phyloP scores from a whole-genome alignment of 1,140 invertebrate genomes.

The Pristionchus pacificus region DNA sequence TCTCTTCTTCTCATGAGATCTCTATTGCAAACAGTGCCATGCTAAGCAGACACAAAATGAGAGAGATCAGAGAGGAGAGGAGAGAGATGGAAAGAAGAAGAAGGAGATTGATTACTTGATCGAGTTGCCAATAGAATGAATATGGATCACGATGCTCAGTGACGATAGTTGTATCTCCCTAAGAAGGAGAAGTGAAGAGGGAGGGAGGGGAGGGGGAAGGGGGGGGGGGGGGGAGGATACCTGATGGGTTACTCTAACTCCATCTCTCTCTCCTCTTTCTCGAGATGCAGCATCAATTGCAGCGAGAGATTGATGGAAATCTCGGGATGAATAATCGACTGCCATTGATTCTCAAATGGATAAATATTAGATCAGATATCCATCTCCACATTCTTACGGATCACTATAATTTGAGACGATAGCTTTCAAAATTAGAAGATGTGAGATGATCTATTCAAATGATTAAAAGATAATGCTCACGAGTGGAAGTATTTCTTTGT shows the following conservation, averaged over 20 bases:
- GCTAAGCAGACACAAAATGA: no score
- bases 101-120: constrained; percentile 39
- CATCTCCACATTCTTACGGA: no score
- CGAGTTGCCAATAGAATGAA: constrained; percentile 57
- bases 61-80: no score
- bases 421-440: no score
- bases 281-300: constrained; percentile 39
- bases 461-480: no score
- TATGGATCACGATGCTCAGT: constrained; percentile 57
- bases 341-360: constrained; percentile 13
- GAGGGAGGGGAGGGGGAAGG: background rate
- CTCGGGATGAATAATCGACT: constrained; percentile 32
- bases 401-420: no score
- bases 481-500: no score
- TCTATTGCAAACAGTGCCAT: constrained; percentile 35
- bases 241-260: background rate
- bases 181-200: background rate
- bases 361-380: background rate
- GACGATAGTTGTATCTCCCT: constrained; percentile 52
- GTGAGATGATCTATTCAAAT: no score
- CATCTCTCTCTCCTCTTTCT: constrained; percentile 21
- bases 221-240: background rate
- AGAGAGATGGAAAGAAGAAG: no score
- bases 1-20: background rate
- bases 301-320: constrained; percentile 39